Percentiles rank a stretch among this genome's conserved stretches.
phyloP scores from a whole-genome alignment of 1,140 invertebrate genomes.

The Sitophilus oryzae region DNA sequence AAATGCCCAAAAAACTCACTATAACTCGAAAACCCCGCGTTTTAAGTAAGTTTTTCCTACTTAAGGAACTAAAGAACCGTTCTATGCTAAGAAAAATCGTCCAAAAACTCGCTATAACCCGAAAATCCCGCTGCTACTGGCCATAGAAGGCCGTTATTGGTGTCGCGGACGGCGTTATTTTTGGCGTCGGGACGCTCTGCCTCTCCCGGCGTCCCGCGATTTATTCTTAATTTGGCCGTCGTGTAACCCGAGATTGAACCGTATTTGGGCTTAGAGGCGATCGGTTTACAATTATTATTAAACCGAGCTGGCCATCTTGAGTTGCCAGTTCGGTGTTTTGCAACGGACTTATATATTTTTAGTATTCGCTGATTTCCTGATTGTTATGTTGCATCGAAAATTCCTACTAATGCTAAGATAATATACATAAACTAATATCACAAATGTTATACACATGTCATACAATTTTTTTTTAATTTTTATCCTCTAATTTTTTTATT shows the following conservation, averaged over 20 bases:
- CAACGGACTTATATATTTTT: too few relatives aligned
- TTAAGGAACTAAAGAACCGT: too few relatives aligned
- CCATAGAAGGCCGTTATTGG: constrained; percentile 40
- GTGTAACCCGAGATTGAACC: constrained; percentile 45
- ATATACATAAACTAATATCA: too few relatives aligned
- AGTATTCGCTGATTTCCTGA: too few relatives aligned
- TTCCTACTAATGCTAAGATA: too few relatives aligned
- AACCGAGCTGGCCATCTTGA: constrained; percentile 37
- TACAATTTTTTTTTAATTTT: too few relatives aligned
- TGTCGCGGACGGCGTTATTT: constrained; percentile 38
- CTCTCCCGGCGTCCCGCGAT: constrained; percentile 28
- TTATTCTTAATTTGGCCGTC: constrained; percentile 43
- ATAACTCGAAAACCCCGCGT: too few relatives aligned
- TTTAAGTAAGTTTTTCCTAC: too few relatives aligned
- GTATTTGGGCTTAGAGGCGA: constrained; percentile 41
- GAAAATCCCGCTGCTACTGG: constrained; percentile 26
- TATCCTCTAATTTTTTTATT: too few relatives aligned
- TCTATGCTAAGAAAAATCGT: constrained; percentile 11
- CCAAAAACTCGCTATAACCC: constrained; percentile 20
- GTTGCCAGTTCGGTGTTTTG: constrained; percentile 29
- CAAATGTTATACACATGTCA: too few relatives aligned
- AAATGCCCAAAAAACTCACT: too few relatives aligned
- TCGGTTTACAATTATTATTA: constrained; percentile 40
- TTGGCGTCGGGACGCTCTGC: constrained; percentile 40
- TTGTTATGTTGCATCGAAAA: too few relatives aligned